These are phyloP conservation scores for Microtus richardsoni DNA, from an alignment of 2,113 vertebrate species.

Conservation along the genomic window DNA sequence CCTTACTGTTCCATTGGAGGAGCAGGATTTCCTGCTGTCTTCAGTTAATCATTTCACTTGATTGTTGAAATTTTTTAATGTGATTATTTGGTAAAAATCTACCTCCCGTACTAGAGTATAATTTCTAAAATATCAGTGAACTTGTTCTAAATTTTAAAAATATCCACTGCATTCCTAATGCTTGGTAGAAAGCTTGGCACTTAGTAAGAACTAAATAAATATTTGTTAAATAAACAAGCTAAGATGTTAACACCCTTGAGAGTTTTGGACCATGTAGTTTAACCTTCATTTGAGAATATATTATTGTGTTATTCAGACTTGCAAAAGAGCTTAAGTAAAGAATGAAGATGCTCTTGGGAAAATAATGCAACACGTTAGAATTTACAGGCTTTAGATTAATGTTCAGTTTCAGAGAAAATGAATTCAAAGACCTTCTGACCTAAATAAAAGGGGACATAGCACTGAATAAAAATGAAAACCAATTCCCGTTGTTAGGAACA, in stretches of 20 bases:
- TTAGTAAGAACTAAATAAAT: constrained; percentile 63
- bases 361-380: constrained; percentile 11
- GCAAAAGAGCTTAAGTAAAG: constrained; percentile 48
- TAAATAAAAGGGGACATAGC: constrained; percentile 15
- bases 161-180: not conserved
- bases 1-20: not conserved
- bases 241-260: constrained; percentile 46
- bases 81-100: constrained; percentile 41
- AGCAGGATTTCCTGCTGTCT: not conserved
- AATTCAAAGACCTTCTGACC: not conserved
- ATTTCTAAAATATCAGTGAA: constrained; percentile 33
- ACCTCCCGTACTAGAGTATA: not conserved
- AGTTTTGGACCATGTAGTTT: not conserved
- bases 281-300: constrained; percentile 40
- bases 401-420: constrained; percentile 32
- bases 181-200: constrained; percentile 2
- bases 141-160: constrained; percentile 44
- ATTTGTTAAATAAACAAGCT: constrained; percentile 49
- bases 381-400: constrained; percentile 16
- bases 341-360: constrained; percentile 37
- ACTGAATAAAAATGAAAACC: not conserved
- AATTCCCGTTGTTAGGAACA: not conserved
- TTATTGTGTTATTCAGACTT: constrained; percentile 30
- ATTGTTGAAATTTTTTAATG: constrained; percentile 16
- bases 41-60: not conserved